Conservation (phyloP, 2,888 invertebrate species). For the Drosophila ustulata region DNA sequence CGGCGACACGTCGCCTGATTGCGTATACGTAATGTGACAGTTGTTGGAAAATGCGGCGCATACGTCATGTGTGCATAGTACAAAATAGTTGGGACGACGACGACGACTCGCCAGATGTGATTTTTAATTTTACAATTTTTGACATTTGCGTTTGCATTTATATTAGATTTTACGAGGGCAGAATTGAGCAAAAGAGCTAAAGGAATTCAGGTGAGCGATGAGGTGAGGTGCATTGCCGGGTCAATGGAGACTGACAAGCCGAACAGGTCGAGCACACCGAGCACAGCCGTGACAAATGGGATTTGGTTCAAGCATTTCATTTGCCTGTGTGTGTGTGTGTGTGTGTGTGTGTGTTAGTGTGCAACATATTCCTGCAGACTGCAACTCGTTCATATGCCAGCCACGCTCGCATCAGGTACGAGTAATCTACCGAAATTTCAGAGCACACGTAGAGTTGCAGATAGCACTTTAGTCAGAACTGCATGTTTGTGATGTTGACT, state of each 20-base stretch:
- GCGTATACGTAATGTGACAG: slow-evolving; percentile 81
- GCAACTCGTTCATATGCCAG: slow-evolving; percentile 50
- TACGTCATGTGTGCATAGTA: slow-evolving; percentile 47
- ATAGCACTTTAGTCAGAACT: slow-evolving; percentile 13
- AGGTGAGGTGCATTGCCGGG: slow-evolving; percentile 50
- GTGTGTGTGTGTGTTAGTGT: slow-evolving; percentile 18
- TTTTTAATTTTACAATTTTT: slow-evolving; percentile 80
- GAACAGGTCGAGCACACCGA: slow-evolving; percentile 41
- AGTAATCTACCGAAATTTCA: slow-evolving; percentile 37
- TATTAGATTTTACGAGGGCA: slow-evolving; percentile 75
- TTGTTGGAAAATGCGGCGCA: slow-evolving; percentile 67
- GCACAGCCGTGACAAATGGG: slow-evolving; percentile 72
- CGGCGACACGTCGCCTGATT: slow-evolving; percentile 66
- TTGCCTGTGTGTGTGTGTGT: slow-evolving; percentile 10
- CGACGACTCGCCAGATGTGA: slow-evolving; percentile 54
- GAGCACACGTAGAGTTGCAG: slow-evolving; percentile 47
- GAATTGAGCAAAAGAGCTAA: slow-evolving; percentile 12
- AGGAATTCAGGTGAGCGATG: neutral
- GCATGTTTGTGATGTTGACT: slow-evolving; percentile 26
- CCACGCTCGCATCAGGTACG: slow-evolving; percentile 38
- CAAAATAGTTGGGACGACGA: slow-evolving; percentile 39
- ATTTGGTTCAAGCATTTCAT: slow-evolving; percentile 48
- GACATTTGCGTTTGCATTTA: slow-evolving; percentile 80
- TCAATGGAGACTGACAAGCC: slow-evolving; percentile 68
- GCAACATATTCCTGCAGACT: slow-evolving; percentile 49